These are phyloP conservation scores for Hestina assimilis DNA, from an alignment of 1,140 invertebrate species.

Conservation along the genomic window DNA sequence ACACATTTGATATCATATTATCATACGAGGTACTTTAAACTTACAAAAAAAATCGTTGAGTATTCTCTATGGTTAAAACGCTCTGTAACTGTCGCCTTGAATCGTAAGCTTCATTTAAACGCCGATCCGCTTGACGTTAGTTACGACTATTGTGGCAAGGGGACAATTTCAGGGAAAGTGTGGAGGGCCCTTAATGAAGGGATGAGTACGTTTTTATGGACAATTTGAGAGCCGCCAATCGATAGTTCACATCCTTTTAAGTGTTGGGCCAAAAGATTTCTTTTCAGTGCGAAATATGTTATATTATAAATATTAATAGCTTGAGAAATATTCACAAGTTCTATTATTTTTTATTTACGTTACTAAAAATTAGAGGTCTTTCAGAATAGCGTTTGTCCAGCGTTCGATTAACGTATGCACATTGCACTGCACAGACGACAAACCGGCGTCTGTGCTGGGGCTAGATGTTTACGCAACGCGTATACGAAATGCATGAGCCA, in stretches of 20 bases:
- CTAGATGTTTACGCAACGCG: no score
- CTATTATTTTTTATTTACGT: background rate
- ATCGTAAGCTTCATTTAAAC: conserved; percentile 52
- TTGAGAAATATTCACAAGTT: background rate
- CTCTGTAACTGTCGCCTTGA: conserved; percentile 28
- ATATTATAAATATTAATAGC: background rate
- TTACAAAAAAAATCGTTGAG: no score
- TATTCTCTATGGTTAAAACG: conserved; percentile 16
- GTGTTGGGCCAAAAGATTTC: background rate
- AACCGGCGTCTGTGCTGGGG: no score
- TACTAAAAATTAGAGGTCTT: no score
- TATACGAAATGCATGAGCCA: no score
- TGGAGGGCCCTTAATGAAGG: conserved; percentile 41
- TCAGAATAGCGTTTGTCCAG: no score
- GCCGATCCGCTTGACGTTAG: conserved; percentile 55
- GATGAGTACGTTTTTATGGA: conserved; percentile 54
- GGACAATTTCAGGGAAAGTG: conserved; percentile 36
- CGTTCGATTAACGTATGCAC: no score
- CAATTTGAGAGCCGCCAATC: conserved; percentile 46
- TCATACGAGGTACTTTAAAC: no score
- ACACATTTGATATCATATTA: no score
- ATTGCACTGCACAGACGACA: no score
- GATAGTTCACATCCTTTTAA: conserved; percentile 18
- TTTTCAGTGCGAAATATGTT: background rate
- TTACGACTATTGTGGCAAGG: conserved; percentile 48